These are phyloP conservation scores for Drosophila lini DNA, from an alignment of 1,140 invertebrate genomes.

Conservation along the genomic window DNA sequence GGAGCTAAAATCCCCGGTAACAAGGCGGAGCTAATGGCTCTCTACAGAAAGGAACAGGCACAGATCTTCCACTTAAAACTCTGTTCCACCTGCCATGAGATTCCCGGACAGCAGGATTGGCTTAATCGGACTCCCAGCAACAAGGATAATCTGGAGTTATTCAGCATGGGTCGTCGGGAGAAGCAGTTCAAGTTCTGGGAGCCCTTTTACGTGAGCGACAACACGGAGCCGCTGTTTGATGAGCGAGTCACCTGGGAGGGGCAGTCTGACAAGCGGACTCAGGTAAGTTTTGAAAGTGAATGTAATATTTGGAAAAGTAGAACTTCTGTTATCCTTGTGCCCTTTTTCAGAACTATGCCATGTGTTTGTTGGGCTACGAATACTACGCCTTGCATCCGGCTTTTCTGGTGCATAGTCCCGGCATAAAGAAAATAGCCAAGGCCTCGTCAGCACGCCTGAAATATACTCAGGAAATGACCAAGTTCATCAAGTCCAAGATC, in stretches of 20 bases:
- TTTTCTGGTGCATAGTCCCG: constrained; percentile 82
- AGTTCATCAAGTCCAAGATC: constrained; percentile 67
- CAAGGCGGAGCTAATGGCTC: constrained; percentile 89
- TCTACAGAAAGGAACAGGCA: constrained; percentile 89
- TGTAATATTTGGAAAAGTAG: no score
- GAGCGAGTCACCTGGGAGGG: constrained; percentile 94
- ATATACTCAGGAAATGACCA: constrained; percentile 65
- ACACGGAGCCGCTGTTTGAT: constrained; percentile 94
- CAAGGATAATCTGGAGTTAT: constrained; percentile 88
- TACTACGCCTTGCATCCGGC: constrained; percentile 82
- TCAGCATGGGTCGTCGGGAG: constrained; percentile 91
- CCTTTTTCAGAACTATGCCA: constrained; percentile 64
- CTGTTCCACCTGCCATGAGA: constrained; percentile 93
- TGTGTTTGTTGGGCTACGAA: constrained; percentile 83
- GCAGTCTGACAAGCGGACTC: constrained; percentile 96
- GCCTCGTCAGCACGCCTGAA: constrained; percentile 8
- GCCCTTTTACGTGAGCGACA: constrained; percentile 94
- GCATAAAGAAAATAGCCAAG: constrained; percentile 64
- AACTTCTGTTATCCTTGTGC: no score
- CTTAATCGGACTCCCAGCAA: constrained; percentile 86
- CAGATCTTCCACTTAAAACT: constrained; percentile 95
- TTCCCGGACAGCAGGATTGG: constrained; percentile 93
- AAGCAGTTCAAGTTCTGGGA: constrained; percentile 92
- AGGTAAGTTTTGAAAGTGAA: no score
- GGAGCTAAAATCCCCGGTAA: constrained; percentile 86